Evolutionary conservation across 1,140 invertebrate genomes (phyloP).

Genomic region (Papilio glaucus): DNA sequence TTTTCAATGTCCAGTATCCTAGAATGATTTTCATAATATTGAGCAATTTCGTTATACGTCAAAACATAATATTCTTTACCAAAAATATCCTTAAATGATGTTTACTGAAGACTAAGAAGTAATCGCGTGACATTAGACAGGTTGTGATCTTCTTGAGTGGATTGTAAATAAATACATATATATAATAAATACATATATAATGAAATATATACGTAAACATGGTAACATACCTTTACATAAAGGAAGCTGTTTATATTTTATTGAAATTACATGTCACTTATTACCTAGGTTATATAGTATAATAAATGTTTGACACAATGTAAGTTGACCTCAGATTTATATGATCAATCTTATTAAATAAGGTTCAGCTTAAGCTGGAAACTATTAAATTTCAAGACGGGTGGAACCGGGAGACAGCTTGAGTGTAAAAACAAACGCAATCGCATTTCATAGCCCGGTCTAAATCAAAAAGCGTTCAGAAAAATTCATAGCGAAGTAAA

Average conservation of each 20-base stretch:
- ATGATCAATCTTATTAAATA: no score
- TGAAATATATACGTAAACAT: no score
- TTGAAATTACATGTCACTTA: no score
- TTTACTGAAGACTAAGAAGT: not conserved
- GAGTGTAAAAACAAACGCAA: not conserved
- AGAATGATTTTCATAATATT: not conserved
- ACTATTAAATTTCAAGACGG: no score
- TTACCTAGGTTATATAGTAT: no score
- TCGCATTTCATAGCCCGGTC: not conserved
- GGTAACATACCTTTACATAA: not conserved
- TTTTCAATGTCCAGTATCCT: not conserved
- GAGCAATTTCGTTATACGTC: not conserved
- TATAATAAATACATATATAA: no score
- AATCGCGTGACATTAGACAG: not conserved
- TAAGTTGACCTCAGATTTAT: no score
- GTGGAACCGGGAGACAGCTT: no score
- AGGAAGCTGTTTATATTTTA: no score
- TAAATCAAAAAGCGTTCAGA: not conserved
- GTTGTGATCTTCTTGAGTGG: not conserved
- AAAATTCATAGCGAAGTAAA: constrained; percentile 24
- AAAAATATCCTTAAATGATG: not conserved
- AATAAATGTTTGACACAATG: no score
- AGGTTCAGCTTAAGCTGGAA: no score
- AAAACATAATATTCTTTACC: not conserved
- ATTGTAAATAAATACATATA: not conserved